Base-by-base conservation (phyloP, 1,140 invertebrate genomes). In the Harlomillsia oculata region DNA sequence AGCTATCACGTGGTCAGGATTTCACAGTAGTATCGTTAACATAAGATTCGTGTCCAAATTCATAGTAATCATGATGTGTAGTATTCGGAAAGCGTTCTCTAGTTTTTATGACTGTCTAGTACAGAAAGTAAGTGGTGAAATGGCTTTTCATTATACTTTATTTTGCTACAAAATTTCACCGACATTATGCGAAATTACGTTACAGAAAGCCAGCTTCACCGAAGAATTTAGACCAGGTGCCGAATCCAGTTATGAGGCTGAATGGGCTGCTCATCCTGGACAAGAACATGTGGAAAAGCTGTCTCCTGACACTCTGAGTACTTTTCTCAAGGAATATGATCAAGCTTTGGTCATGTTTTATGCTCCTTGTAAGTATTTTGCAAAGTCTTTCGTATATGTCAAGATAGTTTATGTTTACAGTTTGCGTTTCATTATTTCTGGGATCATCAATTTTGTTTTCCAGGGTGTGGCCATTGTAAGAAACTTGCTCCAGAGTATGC, bases 401-500 rank as follows among this genome's bases (percentile, higher is more conserved):
- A 41, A 41, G 16, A 34, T 49, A 49, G 36, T 36, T 49, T 16
- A 49, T 34, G 1, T 8, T 41, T n/a, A n/a, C n/a, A n/a, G n/a
- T n/a, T 18, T 41, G 39, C 18, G 18, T 23, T 20, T 41, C 25
- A 23, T 41, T 18, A 41, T 41, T 41, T 41, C 39, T 41, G 18
- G 14, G 9, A 41, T 20, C 8, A 41, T 41, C 39, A 23, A 16
- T 41, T 41, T n/a, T 50, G 41, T 54, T 44, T 58, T 58, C 36
- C 63, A 79, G 77, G 78, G 78, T 80, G 78, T 72, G 75, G 74
- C 6, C 77, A 80, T 66, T 80, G 78, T 67, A 80, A 80, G 66
- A 72, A 72, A 14, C 72, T 78, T 57, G 79, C 79, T 61, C 75
- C 76, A 52, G 74, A 76, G 52, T 80, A 70, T 67, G 75, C 70